A percentile compares a stretch with the other conserved stretches of the same genome.
Evolutionary conservation across 2,113 vertebrate genomes (phyloP).

Genomic region (Phocoena phocoena): DNA sequence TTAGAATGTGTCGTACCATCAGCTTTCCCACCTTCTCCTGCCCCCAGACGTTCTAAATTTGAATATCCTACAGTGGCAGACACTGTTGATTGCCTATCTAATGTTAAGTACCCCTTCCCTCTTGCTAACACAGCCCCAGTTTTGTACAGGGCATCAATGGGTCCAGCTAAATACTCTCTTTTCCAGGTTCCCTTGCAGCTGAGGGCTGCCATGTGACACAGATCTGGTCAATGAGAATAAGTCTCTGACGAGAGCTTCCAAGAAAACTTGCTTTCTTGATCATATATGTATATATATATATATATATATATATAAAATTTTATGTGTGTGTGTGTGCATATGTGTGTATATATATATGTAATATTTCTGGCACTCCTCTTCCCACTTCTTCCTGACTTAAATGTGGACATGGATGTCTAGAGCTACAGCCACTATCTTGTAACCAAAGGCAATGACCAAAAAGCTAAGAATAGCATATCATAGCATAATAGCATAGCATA

Average conservation of each 20-base stretch:
- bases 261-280: background rate
- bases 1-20: background rate
- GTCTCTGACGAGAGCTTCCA: background rate
- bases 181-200: background rate
- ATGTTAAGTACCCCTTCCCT: background rate
- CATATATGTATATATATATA: no score
- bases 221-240: background rate
- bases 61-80: background rate
- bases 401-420: background rate
- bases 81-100: background rate
- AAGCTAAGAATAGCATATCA: background rate
- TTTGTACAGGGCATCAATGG: background rate
- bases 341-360: background rate
- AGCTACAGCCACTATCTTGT: background rate
- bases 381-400: background rate
- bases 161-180: background rate
- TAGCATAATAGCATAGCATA: background rate
- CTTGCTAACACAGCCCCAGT: background rate
- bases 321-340: no score
- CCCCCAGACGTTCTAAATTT: background rate
- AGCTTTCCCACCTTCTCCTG: background rate
- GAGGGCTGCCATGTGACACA: background rate
- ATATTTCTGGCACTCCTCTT: background rate
- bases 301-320: no score
- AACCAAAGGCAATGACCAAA: background rate